Conservation (phyloP, 2,888 invertebrate genomes). For the Nycteola revayana region DNA sequence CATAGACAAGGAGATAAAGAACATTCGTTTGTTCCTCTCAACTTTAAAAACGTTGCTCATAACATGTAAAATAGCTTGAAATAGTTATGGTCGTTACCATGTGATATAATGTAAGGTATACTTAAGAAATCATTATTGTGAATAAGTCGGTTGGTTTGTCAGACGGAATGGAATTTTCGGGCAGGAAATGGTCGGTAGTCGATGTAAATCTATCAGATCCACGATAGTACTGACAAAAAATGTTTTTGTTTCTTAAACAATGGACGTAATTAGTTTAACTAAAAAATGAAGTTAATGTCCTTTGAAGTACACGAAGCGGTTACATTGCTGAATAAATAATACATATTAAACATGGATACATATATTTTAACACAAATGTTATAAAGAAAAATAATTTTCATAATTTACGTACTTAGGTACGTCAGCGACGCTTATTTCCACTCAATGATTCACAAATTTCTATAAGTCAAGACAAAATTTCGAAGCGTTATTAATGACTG, state of each 20-base stretch:
- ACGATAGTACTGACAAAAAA: slow-evolving; percentile 33
- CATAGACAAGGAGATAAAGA: slow-evolving; percentile 39
- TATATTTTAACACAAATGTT: too few relatives aligned
- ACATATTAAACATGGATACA: too few relatives aligned
- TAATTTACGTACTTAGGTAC: too few relatives aligned
- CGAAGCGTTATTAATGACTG: slow-evolving; percentile 33
- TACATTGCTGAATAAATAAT: too few relatives aligned
- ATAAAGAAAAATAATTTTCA: too few relatives aligned
- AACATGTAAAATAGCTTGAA: slow-evolving; percentile 38
- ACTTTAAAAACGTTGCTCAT: slow-evolving; percentile 33
- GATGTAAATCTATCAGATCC: slow-evolving; percentile 43
- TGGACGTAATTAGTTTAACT: slow-evolving; percentile 29
- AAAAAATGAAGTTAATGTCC: slow-evolving; percentile 31
- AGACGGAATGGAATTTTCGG: slow-evolving; percentile 41
- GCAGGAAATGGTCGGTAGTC: slow-evolving; percentile 42
- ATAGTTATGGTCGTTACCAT: slow-evolving; percentile 37
- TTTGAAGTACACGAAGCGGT: slow-evolving; percentile 16
- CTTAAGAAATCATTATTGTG: slow-evolving; percentile 38
- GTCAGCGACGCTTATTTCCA: too few relatives aligned
- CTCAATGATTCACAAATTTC: too few relatives aligned
- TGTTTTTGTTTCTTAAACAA: slow-evolving; percentile 41
- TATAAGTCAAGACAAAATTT: slow-evolving; percentile 3
- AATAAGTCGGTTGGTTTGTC: slow-evolving; percentile 26
- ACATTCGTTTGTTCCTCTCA: slow-evolving; percentile 36
- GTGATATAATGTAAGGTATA: slow-evolving; percentile 34